Conservation (phyloP, 2,797 vertebrate species). For the Tarsius wallacei region DNA sequence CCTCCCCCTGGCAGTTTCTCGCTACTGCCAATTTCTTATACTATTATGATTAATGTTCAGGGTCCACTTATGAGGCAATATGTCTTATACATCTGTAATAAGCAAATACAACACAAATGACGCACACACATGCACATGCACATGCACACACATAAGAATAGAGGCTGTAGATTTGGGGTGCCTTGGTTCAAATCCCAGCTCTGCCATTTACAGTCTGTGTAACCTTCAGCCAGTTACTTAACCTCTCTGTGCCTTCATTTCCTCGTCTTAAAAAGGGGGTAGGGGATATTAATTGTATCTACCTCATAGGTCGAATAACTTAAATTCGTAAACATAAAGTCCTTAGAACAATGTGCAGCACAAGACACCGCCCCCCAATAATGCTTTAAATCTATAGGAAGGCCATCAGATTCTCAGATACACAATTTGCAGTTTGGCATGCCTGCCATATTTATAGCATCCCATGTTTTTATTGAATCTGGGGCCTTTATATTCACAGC, state of each 20-base stretch:
- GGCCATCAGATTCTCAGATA: background rate
- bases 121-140: background rate
- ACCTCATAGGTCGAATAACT: too few relatives aligned
- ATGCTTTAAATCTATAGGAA: background rate
- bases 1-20: too few relatives aligned
- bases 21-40: too few relatives aligned
- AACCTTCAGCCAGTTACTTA: background rate
- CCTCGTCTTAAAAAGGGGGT: background rate
- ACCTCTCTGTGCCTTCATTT: background rate
- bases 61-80: too few relatives aligned
- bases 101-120: background rate
- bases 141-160: fast-evolving
- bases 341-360: fast-evolving
- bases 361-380: fast-evolving
- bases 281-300: background rate
- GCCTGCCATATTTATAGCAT: too few relatives aligned
- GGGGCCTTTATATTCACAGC: background rate
- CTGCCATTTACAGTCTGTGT: background rate
- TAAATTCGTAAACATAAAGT: background rate
- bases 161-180: background rate
- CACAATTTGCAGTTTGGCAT: background rate
- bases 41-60: too few relatives aligned
- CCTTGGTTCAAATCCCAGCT: background rate
- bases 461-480: fast-evolving
- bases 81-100: fast-evolving